These are phyloP conservation scores for Deilephila elpenor DNA, from an alignment of 2,888 invertebrate species.

Conservation along the genomic window DNA sequence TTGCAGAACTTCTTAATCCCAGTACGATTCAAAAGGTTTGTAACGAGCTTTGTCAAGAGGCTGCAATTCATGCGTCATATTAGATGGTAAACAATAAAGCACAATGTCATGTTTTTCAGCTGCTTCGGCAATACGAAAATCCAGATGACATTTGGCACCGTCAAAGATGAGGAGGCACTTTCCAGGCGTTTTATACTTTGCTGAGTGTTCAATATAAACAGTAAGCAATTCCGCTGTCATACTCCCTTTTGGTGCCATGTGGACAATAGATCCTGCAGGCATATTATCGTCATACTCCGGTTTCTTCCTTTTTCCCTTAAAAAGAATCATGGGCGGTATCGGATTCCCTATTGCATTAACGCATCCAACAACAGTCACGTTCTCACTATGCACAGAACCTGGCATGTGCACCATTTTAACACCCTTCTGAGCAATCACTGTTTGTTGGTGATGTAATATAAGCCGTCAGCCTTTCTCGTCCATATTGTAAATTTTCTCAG, in stretches of 20 bases:
- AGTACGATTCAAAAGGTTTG: background rate
- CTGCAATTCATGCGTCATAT: background rate
- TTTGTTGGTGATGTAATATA: background rate
- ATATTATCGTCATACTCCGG: slow-evolving; percentile 34
- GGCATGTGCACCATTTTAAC: slow-evolving; percentile 16
- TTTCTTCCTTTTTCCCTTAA: slow-evolving; percentile 29
- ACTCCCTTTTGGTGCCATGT: slow-evolving; percentile 36
- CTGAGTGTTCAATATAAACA: background rate
- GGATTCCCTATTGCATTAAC: slow-evolving; percentile 17
- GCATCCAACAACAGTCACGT: slow-evolving; percentile 20
- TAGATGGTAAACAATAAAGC: background rate
- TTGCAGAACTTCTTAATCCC: background rate
- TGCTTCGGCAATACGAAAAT: background rate
- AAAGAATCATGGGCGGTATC: slow-evolving; percentile 24
- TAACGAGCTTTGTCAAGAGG: background rate
- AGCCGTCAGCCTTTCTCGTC: background rate
- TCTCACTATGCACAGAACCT: slow-evolving; percentile 19
- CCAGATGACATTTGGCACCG: background rate
- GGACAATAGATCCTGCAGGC: slow-evolving; percentile 33
- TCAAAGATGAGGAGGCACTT: background rate
- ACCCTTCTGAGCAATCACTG: background rate
- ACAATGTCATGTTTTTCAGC: slow-evolving; percentile 7
- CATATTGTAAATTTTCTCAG: background rate
- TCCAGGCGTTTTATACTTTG: background rate
- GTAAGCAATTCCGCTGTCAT: slow-evolving; percentile 33